phyloP scores from a whole-genome alignment of 2,113 vertebrate genomes.

The Ondatra zibethicus region DNA sequence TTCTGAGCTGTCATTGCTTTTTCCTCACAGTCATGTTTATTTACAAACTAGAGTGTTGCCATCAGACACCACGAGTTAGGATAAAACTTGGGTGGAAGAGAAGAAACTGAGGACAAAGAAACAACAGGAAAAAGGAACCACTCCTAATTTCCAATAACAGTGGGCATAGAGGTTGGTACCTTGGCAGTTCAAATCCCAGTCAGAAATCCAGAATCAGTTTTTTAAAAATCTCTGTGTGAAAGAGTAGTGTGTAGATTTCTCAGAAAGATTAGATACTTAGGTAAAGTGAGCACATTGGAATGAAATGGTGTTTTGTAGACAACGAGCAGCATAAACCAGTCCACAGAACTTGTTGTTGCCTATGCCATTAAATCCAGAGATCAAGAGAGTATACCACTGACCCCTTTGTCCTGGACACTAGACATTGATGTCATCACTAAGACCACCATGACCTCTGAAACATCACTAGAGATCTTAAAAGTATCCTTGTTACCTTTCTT shows the following conservation, averaged over 20 bases:
- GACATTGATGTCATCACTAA: neutral
- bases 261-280: constrained; percentile 7
- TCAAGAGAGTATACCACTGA: neutral
- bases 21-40: neutral
- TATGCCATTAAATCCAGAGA: neutral
- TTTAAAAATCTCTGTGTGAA: neutral
- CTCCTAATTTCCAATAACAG: neutral
- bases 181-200: neutral
- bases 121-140: neutral
- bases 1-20: neutral
- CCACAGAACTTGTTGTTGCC: neutral
- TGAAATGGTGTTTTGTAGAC: neutral
- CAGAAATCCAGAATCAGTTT: neutral
- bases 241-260: neutral
- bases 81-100: neutral
- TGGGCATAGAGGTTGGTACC: neutral
- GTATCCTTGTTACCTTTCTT: neutral
- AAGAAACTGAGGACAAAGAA: neutral
- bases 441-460: neutral
- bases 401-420: neutral
- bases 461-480: neutral
- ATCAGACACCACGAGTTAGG: neutral
- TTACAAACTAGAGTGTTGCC: neutral
- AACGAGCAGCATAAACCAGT: neutral
- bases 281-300: neutral